phyloP scores from a whole-genome alignment of 2,888 invertebrate genomes.

The Galeruca laticollis region DNA sequence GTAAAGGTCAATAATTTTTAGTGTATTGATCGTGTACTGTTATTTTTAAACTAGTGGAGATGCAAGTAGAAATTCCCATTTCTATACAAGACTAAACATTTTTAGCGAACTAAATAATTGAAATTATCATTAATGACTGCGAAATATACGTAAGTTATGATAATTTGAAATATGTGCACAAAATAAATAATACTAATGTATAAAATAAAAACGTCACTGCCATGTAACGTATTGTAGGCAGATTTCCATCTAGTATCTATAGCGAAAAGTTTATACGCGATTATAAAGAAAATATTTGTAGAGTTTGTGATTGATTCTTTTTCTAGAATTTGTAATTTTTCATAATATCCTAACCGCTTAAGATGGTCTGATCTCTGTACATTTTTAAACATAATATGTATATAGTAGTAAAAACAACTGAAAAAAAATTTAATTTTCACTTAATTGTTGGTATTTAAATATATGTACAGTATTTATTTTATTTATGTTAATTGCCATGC shows the following conservation, averaged over 20 bases:
- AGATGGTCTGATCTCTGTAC: constrained; percentile 52
- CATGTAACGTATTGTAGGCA: constrained; percentile 63
- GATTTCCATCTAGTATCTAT: constrained; percentile 59
- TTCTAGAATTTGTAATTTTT: constrained; percentile 50
- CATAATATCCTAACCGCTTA: constrained; percentile 49
- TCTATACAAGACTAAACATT: neutral
- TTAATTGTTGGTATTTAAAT: constrained; percentile 55
- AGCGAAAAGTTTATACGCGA: constrained; percentile 49
- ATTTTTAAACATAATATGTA: constrained; percentile 45
- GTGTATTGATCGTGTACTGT: too few species aligned
- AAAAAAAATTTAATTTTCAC: constrained; percentile 45
- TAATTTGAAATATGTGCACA: constrained; percentile 56
- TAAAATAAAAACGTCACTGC: constrained; percentile 63
- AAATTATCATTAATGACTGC: neutral
- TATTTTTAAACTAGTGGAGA: too few species aligned
- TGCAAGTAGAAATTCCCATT: too few species aligned
- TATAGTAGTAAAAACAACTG: constrained; percentile 44
- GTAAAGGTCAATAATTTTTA: too few species aligned
- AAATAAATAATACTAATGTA: constrained; percentile 55
- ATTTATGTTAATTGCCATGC: constrained; percentile 55
- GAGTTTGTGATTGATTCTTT: constrained; percentile 38
- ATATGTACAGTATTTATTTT: constrained; percentile 54
- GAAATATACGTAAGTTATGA: constrained; percentile 31
- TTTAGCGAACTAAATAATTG: neutral
- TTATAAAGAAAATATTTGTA: constrained; percentile 30